Conservation (phyloP, 2,113 vertebrate species). For the Pogonocichla stellata region DNA sequence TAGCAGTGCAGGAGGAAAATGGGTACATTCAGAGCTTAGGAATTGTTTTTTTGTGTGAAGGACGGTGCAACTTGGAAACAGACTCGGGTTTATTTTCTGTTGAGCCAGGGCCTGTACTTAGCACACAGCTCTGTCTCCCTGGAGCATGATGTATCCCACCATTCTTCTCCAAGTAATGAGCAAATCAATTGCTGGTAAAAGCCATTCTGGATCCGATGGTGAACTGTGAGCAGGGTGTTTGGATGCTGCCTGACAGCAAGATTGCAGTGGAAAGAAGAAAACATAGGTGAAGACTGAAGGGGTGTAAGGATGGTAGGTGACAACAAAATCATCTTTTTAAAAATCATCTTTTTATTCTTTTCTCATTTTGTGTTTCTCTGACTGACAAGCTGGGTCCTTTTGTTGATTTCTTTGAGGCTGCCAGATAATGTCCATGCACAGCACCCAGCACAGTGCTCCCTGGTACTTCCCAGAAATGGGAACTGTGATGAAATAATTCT, state of each 20-base stretch:
- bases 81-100: neutral
- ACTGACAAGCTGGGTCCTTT: neutral
- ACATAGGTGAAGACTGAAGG: neutral
- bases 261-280: neutral
- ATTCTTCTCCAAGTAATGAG: neutral
- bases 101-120: neutral
- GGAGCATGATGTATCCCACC: neutral
- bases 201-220: neutral
- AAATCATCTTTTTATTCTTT: neutral
- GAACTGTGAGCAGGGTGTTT: neutral
- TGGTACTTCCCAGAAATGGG: neutral
- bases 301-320: neutral
- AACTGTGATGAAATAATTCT: neutral
- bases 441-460: neutral
- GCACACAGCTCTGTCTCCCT: neutral
- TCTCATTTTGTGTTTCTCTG: neutral
- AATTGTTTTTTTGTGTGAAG: neutral
- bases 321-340: neutral
- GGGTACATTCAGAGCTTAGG: neutral
- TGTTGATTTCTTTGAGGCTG: neutral
- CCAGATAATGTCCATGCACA: neutral
- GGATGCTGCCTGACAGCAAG: neutral
- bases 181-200: neutral
- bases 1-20: neutral
- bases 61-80: accelerated